Conservation (phyloP, 2,888 invertebrate species). For the Yponomeuta plumbellus region DNA sequence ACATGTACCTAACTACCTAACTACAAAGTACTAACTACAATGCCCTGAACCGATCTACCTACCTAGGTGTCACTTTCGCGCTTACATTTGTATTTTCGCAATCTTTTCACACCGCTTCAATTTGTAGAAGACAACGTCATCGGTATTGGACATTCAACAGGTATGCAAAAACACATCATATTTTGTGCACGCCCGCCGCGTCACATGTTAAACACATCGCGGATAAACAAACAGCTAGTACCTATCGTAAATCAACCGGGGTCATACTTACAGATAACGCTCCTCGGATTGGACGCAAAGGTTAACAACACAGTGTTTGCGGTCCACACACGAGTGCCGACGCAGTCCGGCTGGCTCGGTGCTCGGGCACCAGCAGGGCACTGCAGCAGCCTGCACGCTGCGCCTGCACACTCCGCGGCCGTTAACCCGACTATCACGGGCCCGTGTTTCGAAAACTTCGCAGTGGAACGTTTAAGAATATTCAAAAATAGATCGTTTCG, state of each 20-base stretch:
- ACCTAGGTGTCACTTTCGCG: background rate
- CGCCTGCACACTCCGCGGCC: slow-evolving; percentile 67
- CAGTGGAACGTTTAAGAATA: slow-evolving; percentile 70
- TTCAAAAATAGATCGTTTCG: slow-evolving; percentile 72
- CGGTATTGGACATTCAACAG: slow-evolving; percentile 20
- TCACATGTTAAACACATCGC: slow-evolving; percentile 9
- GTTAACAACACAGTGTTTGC: slow-evolving; percentile 67
- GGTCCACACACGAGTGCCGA: slow-evolving; percentile 47
- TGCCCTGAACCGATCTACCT: background rate
- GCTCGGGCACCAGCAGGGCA: slow-evolving; percentile 51
- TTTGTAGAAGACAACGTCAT: background rate
- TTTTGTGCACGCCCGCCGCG: background rate
- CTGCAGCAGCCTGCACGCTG: slow-evolving; percentile 51
- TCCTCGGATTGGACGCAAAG: slow-evolving; percentile 52
- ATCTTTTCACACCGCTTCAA: slow-evolving; percentile 9
- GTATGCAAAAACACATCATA: slow-evolving; percentile 11
- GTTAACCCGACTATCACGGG: slow-evolving; percentile 67
- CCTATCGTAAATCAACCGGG: slow-evolving; percentile 60
- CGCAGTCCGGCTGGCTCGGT: too few relatives aligned
- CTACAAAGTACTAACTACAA: background rate
- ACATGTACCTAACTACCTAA: background rate
- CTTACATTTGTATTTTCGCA: slow-evolving; percentile 12
- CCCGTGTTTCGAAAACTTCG: slow-evolving; percentile 73
- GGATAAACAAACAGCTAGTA: slow-evolving; percentile 49
- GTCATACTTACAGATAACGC: slow-evolving; percentile 75